Evolutionary conservation across 2,888 invertebrate species (phyloP).

Genomic region (Tortricodes alternella): DNA sequence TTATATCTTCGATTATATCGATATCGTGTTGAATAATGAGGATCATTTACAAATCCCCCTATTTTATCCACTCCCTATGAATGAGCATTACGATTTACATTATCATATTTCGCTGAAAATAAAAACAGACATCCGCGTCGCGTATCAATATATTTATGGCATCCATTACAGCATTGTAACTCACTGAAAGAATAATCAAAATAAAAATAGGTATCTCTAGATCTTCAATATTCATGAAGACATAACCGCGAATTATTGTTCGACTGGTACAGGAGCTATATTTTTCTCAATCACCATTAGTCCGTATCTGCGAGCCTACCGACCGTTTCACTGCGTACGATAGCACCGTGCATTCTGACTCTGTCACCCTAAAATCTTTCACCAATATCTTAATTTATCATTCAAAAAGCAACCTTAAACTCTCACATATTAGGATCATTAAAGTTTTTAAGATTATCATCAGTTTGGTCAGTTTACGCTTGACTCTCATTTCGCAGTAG

Average conservation of each 20-base stretch:
- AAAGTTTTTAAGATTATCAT: slow-evolving; percentile 34
- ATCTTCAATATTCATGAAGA: slow-evolving; percentile 82
- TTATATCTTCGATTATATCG: too few species aligned
- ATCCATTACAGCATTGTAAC: slow-evolving; percentile 50
- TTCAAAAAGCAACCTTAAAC: slow-evolving; percentile 40
- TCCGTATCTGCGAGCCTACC: slow-evolving; percentile 75
- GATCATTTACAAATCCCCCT: slow-evolving; percentile 11
- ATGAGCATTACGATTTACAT: slow-evolving; percentile 26
- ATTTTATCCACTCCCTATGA: slow-evolving; percentile 10
- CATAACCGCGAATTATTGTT: slow-evolving; percentile 76
- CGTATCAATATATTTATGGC: slow-evolving; percentile 51
- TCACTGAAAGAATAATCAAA: slow-evolving; percentile 59
- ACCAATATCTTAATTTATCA: slow-evolving; percentile 40
- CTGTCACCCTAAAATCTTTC: slow-evolving; percentile 60
- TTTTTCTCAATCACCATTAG: slow-evolving; percentile 83
- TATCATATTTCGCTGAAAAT: slow-evolving; percentile 37
- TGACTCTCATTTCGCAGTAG: slow-evolving; percentile 65
- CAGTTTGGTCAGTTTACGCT: slow-evolving; percentile 52
- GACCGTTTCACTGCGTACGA: slow-evolving; percentile 66
- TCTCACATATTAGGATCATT: slow-evolving; percentile 32
- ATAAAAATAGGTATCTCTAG: slow-evolving; percentile 68
- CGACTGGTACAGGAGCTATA: slow-evolving; percentile 66
- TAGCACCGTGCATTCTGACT: slow-evolving; percentile 51
- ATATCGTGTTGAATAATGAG: too few species aligned
- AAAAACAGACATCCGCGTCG: slow-evolving; percentile 46